Evolutionary conservation across 1,140 invertebrate genomes (phyloP).

Genomic region (Monomorium pharaonis): DNA sequence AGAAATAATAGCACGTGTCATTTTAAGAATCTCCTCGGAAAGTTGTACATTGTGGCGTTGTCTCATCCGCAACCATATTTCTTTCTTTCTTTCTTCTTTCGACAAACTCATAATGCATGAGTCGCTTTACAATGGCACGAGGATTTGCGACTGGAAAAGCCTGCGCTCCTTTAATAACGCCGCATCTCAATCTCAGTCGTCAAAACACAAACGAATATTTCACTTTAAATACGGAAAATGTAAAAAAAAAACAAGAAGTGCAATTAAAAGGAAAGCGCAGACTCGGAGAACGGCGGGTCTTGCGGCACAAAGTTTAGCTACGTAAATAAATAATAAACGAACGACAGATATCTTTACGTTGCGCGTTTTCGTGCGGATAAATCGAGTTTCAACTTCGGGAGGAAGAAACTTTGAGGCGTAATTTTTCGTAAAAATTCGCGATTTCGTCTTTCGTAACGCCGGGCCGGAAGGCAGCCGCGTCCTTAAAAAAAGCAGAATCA

Average conservation of each 20-base stretch:
- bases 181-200: background rate
- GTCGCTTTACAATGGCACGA: background rate
- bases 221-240: background rate
- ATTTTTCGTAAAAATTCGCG: slow-evolving; percentile 14
- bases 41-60: background rate
- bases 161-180: slow-evolving; percentile 5
- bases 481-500: slow-evolving; percentile 22
- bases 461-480: background rate
- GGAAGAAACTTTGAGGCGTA: background rate
- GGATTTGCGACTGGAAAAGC: background rate
- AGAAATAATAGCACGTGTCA: background rate
- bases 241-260: background rate
- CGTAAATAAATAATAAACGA: background rate
- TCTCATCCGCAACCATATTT: background rate
- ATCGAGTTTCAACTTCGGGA: background rate
- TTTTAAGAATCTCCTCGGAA: slow-evolving; percentile 1
- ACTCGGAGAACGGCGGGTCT: background rate
- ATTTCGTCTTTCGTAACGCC: background rate
- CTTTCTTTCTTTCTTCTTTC: background rate
- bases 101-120: background rate
- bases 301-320: background rate
- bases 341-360: background rate
- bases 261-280: background rate
- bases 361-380: background rate
- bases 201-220: slow-evolving; percentile 30